Conservation (phyloP, 2,797 vertebrate species). For the Protonibea diacanthus region DNA sequence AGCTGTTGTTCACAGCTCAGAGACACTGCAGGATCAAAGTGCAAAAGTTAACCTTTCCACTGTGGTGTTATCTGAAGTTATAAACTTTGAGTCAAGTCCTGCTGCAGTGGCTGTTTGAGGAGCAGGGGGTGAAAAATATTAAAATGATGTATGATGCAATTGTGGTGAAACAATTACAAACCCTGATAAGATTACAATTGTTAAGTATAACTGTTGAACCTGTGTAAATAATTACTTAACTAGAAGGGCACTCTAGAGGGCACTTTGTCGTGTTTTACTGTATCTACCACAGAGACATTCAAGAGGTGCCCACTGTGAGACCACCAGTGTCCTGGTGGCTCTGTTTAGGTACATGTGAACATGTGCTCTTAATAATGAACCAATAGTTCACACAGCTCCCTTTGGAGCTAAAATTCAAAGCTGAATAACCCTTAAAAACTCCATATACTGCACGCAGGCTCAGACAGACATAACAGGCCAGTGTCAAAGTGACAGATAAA, state of each 20-base stretch:
- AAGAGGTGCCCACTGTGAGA: no score
- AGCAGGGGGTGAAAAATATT: no score
- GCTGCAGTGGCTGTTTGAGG: no score
- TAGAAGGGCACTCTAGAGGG: no score
- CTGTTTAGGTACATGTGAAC: background rate
- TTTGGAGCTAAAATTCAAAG: background rate
- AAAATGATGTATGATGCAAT: no score
- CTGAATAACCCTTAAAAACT: background rate
- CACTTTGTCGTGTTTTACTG: no score
- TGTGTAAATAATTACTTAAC: no score
- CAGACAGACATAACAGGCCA: background rate
- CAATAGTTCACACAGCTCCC: background rate
- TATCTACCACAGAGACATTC: no score
- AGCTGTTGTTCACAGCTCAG: conserved; percentile 12
- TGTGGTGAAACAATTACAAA: no score
- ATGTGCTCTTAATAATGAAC: conserved; percentile 18
- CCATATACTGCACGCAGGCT: no score
- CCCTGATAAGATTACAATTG: no score
- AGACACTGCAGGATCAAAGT: conserved; percentile 57
- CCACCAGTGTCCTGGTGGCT: background rate
- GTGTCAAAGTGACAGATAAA: background rate
- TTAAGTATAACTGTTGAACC: no score
- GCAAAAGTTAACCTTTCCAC: conserved; percentile 52
- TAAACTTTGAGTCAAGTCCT: background rate
- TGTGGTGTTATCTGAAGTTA: conserved; percentile 47